Base-by-base conservation (phyloP, 2,113 vertebrate species). In the Saimiri boliviensis region DNA sequence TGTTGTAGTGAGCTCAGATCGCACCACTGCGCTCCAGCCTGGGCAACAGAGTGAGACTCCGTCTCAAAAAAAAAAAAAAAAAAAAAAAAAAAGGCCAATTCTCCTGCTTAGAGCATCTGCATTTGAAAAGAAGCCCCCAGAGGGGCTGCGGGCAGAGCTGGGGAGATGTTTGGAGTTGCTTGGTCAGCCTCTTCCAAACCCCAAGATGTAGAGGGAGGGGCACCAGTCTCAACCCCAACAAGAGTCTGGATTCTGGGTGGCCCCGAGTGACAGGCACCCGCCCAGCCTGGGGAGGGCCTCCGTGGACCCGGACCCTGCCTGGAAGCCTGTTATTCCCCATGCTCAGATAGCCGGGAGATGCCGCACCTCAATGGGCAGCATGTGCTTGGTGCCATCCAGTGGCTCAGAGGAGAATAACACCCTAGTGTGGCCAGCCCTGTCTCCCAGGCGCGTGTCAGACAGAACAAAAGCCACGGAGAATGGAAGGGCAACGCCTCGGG, bases 351-450 rank as follows among this genome's bases (percentile, higher is more conserved):
- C 63, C 8, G 13, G 35, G 27, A 56, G 12, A 56, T 27, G 60
- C 14, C 23, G 7, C 37, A 5, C 25, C 42, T 47, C 58, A 7
- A 7, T 0, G 2, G 42, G 21, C 82, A 60, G 42, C 32, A 2
- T 32, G 37, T 66, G 63, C 95, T 30, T 97, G 95, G 86, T 87
- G 89, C 89, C 89, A 60, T 10, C 92, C 3, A 54, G 93, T 81
- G 97, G 82, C 14, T 32, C 0, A 7, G 0, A 0, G 0, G 42
- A 88, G 93, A 95, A 95, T 63, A 14, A 73, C 82, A 71, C 5
- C 0, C 12, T 30, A 6, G 32, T n/a, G 32, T n/a, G 66, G 3
- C 30, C 35, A 23, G 27, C 52, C 35, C 9, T 8, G 60, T 45
- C 16, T 0, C 13, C 30, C 11, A 17, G 30, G 23, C 23, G 23